These are phyloP conservation scores for Promerops cafer DNA, from an alignment of 2,113 vertebrate species.

Conservation along the genomic window DNA sequence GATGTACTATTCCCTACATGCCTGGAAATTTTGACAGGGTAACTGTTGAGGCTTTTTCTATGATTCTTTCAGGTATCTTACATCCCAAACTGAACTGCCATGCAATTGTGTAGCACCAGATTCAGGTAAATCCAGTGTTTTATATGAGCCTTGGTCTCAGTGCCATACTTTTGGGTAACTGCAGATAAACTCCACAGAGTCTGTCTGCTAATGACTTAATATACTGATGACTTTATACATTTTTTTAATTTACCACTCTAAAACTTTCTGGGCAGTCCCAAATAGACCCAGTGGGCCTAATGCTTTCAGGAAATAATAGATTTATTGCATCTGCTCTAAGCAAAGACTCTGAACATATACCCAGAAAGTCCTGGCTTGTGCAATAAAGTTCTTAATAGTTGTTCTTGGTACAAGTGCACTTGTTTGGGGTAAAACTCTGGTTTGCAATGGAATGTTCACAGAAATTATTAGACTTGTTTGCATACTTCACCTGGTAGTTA, in stretches of 20 bases:
- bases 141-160: not conserved
- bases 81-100: not conserved
- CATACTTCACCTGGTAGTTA: not conserved
- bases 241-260: not conserved
- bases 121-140: not conserved
- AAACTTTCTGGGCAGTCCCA: not conserved
- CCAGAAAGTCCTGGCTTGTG: not conserved
- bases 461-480: not conserved
- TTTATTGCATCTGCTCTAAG: not conserved
- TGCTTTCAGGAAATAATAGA: not conserved
- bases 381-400: not conserved
- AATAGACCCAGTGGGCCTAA: not conserved
- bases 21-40: not conserved
- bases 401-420: not conserved
- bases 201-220: not conserved
- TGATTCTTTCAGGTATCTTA: not conserved
- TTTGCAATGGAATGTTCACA: not conserved
- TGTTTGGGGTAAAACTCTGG: not conserved
- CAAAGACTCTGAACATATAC: not conserved
- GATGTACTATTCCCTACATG: not conserved
- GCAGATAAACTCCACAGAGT: not conserved
- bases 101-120: accelerated
- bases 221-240: not conserved
- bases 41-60: not conserved
- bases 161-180: not conserved